Base-by-base conservation (phyloP, 2,113 vertebrate species). In the Periophthalmodon schlosseri region DNA sequence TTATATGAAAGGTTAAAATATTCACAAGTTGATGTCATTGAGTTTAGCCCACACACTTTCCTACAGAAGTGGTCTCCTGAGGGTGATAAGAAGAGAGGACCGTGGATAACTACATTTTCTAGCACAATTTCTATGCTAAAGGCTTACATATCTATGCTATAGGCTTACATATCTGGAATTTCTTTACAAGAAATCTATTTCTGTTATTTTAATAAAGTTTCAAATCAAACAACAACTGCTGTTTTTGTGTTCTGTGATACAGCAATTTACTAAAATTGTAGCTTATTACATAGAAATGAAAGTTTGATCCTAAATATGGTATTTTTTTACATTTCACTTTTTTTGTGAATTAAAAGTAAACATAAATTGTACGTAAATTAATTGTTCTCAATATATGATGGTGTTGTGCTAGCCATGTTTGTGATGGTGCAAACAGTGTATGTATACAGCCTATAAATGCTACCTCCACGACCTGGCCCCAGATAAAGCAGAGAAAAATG, bases 1-100 rank as follows among this genome's bases (percentile, higher is more conserved):
- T 87, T 71, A 66, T 68, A 66, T 70, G 47, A 80, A 86, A 87
- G 78, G 79, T 79, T 85, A 68, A 87, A 75, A 86, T 87, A 87
- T 81, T 88, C 76, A 75, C 52, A 67, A 74, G 50, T 70, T 47
- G 56, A 83, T 84, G 85, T 86, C 77, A 69, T 75, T 82, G 65
- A 75, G 56, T 18, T 7, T 75, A 68, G 66, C 67, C 44, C 54
- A 50, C 52, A 76, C 72, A 21, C 72, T 73, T 79, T 71, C 50
- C 70, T 71, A 72, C 54, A 61, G 57, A 54, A 68, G 66, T 76
- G 18, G 20, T 52, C 36, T 80, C 63, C 73, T 54, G 73, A 79
- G 65, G 67, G 34, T 39, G 52, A 63, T 73, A 28, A 56, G 34
- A n/a, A 73, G 68, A 69, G 60, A 77, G 23, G 76, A 21, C 47